These are phyloP conservation scores for Thomomys bottae DNA, from an alignment of 2,113 vertebrate genomes.

Conservation along the genomic window DNA sequence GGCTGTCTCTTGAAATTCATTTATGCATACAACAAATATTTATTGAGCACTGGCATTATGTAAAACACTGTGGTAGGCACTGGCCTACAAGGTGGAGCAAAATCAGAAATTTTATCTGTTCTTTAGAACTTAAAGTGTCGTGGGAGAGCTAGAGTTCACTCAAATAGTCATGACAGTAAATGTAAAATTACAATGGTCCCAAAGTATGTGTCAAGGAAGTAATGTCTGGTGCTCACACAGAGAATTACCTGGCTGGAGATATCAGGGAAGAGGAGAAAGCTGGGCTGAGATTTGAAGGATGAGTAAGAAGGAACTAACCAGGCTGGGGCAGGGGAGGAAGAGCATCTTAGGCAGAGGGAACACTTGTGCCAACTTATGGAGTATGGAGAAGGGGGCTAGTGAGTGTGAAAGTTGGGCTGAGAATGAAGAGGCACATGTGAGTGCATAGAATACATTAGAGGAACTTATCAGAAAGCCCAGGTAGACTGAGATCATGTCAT, in stretches of 20 bases:
- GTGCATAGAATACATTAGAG: neutral
- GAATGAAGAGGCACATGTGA: neutral
- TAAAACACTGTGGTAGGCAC: neutral
- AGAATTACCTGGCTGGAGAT: neutral
- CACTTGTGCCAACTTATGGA: too few relatives aligned
- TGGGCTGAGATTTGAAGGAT: neutral
- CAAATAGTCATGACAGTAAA: too few relatives aligned
- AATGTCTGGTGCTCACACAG: neutral
- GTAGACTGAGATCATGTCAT: neutral
- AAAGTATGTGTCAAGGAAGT: neutral
- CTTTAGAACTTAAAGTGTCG: neutral
- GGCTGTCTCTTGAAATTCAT: slow-evolving; percentile 24
- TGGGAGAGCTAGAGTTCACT: neutral
- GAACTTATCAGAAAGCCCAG: accelerated
- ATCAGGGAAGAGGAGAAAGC: too few relatives aligned
- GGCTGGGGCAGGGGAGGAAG: neutral
- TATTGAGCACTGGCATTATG: neutral
- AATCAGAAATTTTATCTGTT: neutral
- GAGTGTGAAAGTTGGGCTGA: neutral
- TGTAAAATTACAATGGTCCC: neutral
- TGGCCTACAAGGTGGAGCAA: neutral
- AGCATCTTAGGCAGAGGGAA: accelerated
- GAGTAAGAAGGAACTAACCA: neutral
- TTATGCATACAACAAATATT: slow-evolving; percentile 16
- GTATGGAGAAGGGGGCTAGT: too few relatives aligned